Conservation (phyloP, 2,888 invertebrate genomes). For the Scaeva pyrastri region DNA sequence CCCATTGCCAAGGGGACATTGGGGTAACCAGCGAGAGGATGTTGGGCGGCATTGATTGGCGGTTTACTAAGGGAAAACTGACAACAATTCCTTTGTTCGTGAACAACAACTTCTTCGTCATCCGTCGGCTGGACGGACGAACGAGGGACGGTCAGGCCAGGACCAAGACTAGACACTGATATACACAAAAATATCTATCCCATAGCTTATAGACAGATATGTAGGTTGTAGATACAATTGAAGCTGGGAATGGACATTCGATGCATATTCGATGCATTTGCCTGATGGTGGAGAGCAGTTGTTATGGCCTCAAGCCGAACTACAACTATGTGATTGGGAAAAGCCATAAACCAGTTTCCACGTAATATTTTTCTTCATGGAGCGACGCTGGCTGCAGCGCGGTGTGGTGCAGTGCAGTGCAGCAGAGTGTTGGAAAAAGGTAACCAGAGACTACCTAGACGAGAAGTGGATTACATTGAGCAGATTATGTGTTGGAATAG, state of each 20-base stretch:
- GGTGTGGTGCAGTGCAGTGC: too few relatives aligned
- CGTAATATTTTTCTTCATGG: slow-evolving; percentile 61
- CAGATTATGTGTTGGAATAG: slow-evolving; percentile 45
- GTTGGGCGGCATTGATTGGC: slow-evolving; percentile 74
- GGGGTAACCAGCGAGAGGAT: slow-evolving; percentile 57
- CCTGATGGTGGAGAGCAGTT: slow-evolving; percentile 3
- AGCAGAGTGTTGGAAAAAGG: neutral
- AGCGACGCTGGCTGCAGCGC: too few relatives aligned
- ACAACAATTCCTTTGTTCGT: slow-evolving; percentile 74
- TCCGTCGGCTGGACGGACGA: neutral
- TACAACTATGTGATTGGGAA: slow-evolving; percentile 69
- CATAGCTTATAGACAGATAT: too few relatives aligned
- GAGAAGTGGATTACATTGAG: neutral
- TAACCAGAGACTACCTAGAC: neutral
- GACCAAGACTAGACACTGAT: slow-evolving; percentile 2
- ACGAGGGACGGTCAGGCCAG: too few relatives aligned
- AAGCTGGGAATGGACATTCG: slow-evolving; percentile 46
- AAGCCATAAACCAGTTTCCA: slow-evolving; percentile 69
- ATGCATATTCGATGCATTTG: slow-evolving; percentile 39
- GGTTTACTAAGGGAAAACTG: slow-evolving; percentile 74
- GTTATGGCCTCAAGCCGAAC: slow-evolving; percentile 19
- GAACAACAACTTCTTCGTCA: slow-evolving; percentile 45
- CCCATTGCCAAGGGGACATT: neutral
- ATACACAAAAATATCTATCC: neutral
- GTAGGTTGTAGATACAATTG: neutral